phyloP scores from a whole-genome alignment of 1,140 invertebrate species.

The Megalonaias nervosa region DNA sequence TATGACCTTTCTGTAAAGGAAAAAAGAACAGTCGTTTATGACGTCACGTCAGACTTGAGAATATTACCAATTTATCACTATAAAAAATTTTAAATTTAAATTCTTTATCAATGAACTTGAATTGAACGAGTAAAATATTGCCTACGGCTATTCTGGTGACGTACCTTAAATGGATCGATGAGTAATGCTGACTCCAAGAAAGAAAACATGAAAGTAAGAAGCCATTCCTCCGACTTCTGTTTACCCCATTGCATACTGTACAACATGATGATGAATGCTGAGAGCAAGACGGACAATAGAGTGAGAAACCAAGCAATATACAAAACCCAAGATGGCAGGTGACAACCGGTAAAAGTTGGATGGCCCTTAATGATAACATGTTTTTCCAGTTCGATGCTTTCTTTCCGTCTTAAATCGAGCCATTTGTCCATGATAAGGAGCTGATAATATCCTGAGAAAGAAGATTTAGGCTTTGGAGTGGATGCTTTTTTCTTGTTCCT shows the following conservation, averaged over 20 bases:
- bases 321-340: constrained; percentile 41
- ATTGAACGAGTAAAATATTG: too few relatives aligned
- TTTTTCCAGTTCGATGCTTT: constrained; percentile 27
- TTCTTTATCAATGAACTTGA: too few relatives aligned
- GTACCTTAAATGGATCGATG: constrained; percentile 60
- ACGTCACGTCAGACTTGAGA: too few relatives aligned
- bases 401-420: constrained; percentile 23
- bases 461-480: neutral
- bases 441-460: neutral
- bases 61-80: too few relatives aligned
- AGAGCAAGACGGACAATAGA: constrained; percentile 18
- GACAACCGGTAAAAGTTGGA: constrained; percentile 6
- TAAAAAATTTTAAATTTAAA: too few relatives aligned
- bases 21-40: too few relatives aligned
- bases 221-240: constrained; percentile 56
- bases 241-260: constrained; percentile 62
- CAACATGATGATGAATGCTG: constrained; percentile 56
- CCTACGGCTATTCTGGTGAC: neutral
- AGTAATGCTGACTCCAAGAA: constrained; percentile 55
- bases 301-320: constrained; percentile 55
- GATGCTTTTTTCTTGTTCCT: neutral
- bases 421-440: constrained; percentile 15
- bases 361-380: constrained; percentile 21
- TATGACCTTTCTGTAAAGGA: too few relatives aligned
- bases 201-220: constrained; percentile 53